Evolutionary conservation across 2,797 vertebrate genomes (phyloP).

Genomic region (Leucoraja ocellata): DNA sequence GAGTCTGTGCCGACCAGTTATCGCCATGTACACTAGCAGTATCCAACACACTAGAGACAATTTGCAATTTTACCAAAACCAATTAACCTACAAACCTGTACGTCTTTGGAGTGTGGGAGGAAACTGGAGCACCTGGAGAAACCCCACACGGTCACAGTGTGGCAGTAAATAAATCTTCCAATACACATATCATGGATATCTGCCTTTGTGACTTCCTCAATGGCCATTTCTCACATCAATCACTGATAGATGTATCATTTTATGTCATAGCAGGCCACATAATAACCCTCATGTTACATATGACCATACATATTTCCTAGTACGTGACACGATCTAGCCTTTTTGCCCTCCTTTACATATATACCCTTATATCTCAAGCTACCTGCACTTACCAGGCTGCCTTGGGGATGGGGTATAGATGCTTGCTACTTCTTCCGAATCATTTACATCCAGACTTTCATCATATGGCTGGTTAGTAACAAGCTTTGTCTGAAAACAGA

Average conservation of each 20-base stretch:
- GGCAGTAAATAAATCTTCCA: not conserved
- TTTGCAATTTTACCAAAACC: no score
- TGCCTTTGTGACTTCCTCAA: not conserved
- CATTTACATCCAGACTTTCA: constrained; percentile 72
- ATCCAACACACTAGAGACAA: no score
- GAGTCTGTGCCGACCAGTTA: no score
- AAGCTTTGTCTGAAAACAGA: constrained; percentile 51
- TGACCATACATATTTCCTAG: not conserved
- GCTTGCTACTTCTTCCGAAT: constrained; percentile 70
- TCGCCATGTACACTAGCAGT: no score
- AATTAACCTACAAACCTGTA: no score
- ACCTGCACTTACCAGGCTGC: constrained; percentile 38
- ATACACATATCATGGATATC: not conserved
- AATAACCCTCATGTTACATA: not conserved
- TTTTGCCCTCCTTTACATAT: not conserved
- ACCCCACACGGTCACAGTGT: no score
- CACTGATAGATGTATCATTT: not conserved
- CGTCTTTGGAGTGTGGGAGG: no score
- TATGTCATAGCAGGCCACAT: not conserved
- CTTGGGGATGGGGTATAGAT: constrained; percentile 61
- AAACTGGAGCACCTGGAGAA: no score
- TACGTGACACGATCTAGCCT: not conserved
- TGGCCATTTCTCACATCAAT: not conserved
- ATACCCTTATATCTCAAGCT: no score
- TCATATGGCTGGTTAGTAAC: constrained; percentile 76